Evolutionary conservation across 2,888 invertebrate species (phyloP), one percentile per base, ranked within the genome.

Genomic region (Agonopterix subpropinquella): DNA sequence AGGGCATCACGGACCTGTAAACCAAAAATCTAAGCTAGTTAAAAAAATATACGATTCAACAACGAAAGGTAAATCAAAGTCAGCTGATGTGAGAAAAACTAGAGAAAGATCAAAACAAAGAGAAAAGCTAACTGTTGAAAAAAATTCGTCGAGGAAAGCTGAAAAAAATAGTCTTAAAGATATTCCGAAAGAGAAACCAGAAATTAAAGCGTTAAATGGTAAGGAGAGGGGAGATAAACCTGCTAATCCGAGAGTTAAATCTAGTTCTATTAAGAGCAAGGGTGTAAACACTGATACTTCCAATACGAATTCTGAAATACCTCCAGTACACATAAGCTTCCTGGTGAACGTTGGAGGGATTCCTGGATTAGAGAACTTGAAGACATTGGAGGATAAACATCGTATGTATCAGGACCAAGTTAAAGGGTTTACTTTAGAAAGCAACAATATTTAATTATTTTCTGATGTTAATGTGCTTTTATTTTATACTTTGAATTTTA

Each of bases 331-430:
- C 43, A 83, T 86, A 47, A 84, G 75, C 57, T 84, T 87, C 49
- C 63, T 77, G 55, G 78, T 86, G 0, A 84, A 84, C 54, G 68
- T 86, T 1, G 80, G 75, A 5, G 76, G 77, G 11, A 47, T 71
- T 1, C 66, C 77, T 11, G 79, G 80, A 1, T 80, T 85, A 0
- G 82, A 67, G 49, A 70, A 81, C 11, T 56, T 88, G 11, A 70
- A 60, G 52, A 68, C 57, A n/a, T 61, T 88, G 13, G 88, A 88
- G 56, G 83, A 84, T 52, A 85, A 85, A 59, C 88, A 88, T 55
- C 65, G 73, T 15, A 75, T 80, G 68, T 88, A 80, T 53, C 85
- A 87, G 56, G 84, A 85, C 45, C 76, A 78, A 67, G 79, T 88
- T 0, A 87, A 80, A 58, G 61, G 65, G 0, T 81, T 77, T 52